phyloP scores from a whole-genome alignment of 37 sponge, comb jelly and placozoan species.

The Cliona cf. orientalis region DNA sequence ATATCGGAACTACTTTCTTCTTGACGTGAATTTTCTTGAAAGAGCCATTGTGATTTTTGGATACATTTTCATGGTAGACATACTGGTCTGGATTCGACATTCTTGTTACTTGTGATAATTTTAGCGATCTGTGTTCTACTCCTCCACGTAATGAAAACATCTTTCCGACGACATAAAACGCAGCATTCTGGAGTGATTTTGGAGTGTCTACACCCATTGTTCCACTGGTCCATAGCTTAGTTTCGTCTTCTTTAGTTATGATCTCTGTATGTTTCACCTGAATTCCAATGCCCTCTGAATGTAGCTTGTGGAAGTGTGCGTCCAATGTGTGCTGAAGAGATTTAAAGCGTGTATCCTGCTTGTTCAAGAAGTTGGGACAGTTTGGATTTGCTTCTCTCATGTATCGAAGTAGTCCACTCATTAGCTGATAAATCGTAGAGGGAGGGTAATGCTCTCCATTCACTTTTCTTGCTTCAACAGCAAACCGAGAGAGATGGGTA shows the following conservation, averaged over 20 bases:
- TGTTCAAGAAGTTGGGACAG: not conserved
- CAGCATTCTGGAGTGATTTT: too few species aligned
- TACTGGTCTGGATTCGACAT: too few species aligned
- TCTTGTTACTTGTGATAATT: too few species aligned
- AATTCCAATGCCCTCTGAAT: not conserved
- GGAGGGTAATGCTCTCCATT: not conserved
- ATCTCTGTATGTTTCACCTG: not conserved
- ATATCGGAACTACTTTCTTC: too few species aligned
- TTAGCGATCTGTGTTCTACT: too few species aligned
- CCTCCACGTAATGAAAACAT: too few species aligned
- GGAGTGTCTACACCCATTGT: too few species aligned
- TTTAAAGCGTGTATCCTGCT: not conserved
- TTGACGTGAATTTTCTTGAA: too few species aligned
- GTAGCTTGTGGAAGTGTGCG: not conserved
- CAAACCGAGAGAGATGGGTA: not conserved
- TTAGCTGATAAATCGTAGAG: not conserved
- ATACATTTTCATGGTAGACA: too few species aligned
- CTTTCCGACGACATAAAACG: too few species aligned
- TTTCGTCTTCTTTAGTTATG: not conserved
- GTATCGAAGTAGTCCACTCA: not conserved
- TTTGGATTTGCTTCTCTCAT: not conserved
- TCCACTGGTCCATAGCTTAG: too few species aligned
- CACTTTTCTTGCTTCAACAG: not conserved
- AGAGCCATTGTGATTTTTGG: too few species aligned
- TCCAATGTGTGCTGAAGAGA: not conserved